A percentile compares a stretch with the other conserved stretches of the same genome.
Evolutionary conservation across 2,113 vertebrate species (phyloP).

Genomic region (Catharus fuscescens): DNA sequence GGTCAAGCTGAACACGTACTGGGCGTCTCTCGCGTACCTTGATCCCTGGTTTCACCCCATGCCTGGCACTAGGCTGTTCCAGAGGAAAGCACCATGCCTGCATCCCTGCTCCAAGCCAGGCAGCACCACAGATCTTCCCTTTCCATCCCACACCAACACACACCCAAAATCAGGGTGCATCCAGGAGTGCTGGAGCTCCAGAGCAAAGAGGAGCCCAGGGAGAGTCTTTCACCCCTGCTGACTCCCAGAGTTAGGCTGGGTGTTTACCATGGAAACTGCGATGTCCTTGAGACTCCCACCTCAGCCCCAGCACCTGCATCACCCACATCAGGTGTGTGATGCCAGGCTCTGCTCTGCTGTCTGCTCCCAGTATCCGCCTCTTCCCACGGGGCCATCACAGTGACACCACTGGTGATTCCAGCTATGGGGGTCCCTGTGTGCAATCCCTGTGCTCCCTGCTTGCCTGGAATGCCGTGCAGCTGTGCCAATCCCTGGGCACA

Average conservation of each 20-base stretch:
- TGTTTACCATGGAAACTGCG: rapidly evolving
- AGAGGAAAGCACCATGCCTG: neutral
- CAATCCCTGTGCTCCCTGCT: rapidly evolving
- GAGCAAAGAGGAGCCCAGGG: neutral
- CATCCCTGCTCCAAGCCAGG: neutral
- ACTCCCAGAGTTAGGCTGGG: neutral
- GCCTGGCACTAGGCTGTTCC: neutral
- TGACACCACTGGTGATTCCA: rapidly evolving
- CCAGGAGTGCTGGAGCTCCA: rapidly evolving
- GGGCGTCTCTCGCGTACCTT: rapidly evolving
- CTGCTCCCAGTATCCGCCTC: rapidly evolving
- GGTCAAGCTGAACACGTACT: neutral
- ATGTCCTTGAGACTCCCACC: neutral
- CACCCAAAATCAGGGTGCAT: neutral
- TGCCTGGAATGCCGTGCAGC: neutral
- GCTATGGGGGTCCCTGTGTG: rapidly evolving
- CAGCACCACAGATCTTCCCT: neutral
- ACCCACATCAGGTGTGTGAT: rapidly evolving
- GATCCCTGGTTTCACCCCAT: neutral
- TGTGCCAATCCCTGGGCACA: neutral
- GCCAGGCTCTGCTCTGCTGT: rapidly evolving
- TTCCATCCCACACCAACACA: neutral
- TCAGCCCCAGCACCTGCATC: neutral
- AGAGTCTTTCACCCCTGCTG: neutral
- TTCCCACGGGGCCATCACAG: rapidly evolving